These are phyloP conservation scores for Galerucella pusilla DNA, from an alignment of 2,888 invertebrate species.

Conservation along the genomic window DNA sequence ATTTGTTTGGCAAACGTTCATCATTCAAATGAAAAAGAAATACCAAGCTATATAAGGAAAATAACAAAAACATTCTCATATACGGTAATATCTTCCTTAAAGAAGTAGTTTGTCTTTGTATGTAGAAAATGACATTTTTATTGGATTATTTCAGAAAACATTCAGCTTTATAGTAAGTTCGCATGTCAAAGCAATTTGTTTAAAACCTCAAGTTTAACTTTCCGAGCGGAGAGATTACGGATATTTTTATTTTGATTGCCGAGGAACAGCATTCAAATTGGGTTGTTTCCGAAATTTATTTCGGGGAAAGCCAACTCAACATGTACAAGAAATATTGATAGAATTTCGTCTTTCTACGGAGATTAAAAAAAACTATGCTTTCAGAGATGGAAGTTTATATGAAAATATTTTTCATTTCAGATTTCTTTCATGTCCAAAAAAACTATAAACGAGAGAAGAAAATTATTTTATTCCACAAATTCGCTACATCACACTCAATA, in stretches of 20 bases:
- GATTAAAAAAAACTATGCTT: too few species aligned
- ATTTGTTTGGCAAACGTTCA: neutral
- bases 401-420: too few species aligned
- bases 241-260: slow-evolving; percentile 16
- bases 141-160: slow-evolving; percentile 51
- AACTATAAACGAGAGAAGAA: too few species aligned
- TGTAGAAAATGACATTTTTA: slow-evolving; percentile 50
- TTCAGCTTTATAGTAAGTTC: slow-evolving; percentile 49
- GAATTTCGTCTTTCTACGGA: too few species aligned
- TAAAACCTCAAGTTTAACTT: slow-evolving; percentile 38
- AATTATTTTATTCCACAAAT: too few species aligned
- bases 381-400: too few species aligned
- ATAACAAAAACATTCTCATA: slow-evolving; percentile 10
- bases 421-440: too few species aligned
- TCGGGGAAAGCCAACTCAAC: too few species aligned
- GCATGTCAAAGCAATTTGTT: slow-evolving; percentile 50
- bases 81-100: slow-evolving; percentile 34
- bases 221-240: slow-evolving; percentile 12
- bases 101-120: slow-evolving; percentile 47
- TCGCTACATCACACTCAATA: too few species aligned
- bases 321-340: too few species aligned
- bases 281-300: neutral
- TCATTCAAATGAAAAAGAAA: neutral
- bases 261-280: neutral
- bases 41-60: neutral